phyloP scores from a whole-genome alignment of 2,797 vertebrate genomes.

The Chelon auratus region DNA sequence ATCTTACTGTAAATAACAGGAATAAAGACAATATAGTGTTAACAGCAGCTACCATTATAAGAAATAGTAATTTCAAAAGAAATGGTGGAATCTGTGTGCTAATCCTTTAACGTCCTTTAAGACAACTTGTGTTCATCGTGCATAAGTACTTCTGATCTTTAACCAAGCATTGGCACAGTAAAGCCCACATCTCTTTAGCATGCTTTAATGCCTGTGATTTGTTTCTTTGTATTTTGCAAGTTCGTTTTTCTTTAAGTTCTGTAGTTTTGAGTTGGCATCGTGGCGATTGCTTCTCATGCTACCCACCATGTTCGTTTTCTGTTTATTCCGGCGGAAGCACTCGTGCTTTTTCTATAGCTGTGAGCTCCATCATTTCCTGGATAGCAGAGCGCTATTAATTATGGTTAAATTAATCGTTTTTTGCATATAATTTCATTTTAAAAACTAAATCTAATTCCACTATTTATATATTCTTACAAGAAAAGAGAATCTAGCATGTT shows the following conservation, averaged over 20 bases:
- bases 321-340: background rate
- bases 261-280: background rate
- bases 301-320: background rate
- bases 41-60: background rate
- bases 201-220: background rate
- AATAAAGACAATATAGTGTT: background rate
- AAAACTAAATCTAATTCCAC: no score
- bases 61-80: background rate
- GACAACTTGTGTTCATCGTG: no score
- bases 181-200: background rate
- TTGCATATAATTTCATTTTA: no score
- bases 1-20: background rate
- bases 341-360: background rate
- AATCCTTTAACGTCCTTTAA: no score
- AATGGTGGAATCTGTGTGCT: background rate
- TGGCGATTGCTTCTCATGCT: background rate
- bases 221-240: background rate
- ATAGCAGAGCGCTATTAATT: no score
- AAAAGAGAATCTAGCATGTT: background rate
- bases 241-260: background rate
- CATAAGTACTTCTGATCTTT: background rate
- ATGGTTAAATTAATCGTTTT: no score
- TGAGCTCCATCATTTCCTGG: background rate
- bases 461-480: no score
- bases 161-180: background rate